Evolutionary conservation across 1,140 invertebrate genomes (phyloP), one percentile per base, ranked within the genome.

Genomic region (Atta texana): DNA sequence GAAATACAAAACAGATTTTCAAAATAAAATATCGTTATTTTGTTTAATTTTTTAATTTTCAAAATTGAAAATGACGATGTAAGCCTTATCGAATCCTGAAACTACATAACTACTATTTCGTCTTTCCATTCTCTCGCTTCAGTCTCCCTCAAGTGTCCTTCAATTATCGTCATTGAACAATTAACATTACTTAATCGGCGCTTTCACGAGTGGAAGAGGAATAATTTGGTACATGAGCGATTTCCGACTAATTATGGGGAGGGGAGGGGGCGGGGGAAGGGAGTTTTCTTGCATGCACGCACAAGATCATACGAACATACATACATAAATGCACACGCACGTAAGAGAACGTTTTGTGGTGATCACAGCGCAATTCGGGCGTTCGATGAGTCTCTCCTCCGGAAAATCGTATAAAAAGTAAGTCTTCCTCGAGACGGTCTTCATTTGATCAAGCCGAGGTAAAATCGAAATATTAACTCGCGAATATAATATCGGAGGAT

Each of bases 381-480:
- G 69, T 87, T 74, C 80, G 16, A 78, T 21, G 75, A 66, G 64
- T 68, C 63, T 84, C 75, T 69, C 53, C 80, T 82, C 68, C 59
- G 53, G 78, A 88, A 85, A 89, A 91, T 91, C 64, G 92, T 93
- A 93, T 92, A 93, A 93, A 93, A 93, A 92, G 89, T 87, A 84
- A 77, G 76, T 91, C 82, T 86, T 88, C 88, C 88, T 74, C 75
- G 78, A 49, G 21, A 64, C 59, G 74, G 49, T 82, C 68, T 24
- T n/a, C 80, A 55, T 6, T 74, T 39, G 69, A 84, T 75, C 68
- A 55, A 21, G 24, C 12, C 57, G 69, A 75, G 69, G 80, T 71
- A 84, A 84, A 69, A 84, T 84, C 61, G 39, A 75, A 84, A 84
- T 84, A 84, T 75, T 49, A 84, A 84, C 69, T 74, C 55, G 68